phyloP scores from a whole-genome alignment of 2,113 vertebrate genomes.

The Chlorodrepanis virens region DNA sequence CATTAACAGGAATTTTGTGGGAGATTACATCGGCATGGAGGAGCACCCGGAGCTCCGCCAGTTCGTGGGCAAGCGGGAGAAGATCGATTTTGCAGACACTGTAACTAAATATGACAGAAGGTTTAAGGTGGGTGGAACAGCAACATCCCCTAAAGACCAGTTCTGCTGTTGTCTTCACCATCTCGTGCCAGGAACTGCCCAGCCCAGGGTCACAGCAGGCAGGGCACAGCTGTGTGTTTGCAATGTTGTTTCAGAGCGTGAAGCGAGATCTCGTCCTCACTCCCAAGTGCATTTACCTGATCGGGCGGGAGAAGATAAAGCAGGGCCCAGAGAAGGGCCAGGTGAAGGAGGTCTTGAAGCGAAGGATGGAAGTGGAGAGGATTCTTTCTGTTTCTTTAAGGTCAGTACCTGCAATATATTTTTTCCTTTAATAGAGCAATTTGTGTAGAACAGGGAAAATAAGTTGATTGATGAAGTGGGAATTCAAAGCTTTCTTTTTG shows the following conservation, averaged over 20 bases:
- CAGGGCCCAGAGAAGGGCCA: conserved; percentile 93
- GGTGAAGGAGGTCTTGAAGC: conserved; percentile 92
- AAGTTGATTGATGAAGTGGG: not conserved
- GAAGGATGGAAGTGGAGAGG: conserved; percentile 88
- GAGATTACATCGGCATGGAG: conserved; percentile 97
- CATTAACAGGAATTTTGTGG: conserved; percentile 96
- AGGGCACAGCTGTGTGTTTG: not conserved
- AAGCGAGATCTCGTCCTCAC: conserved; percentile 95
- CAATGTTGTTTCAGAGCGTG: conserved; percentile 75
- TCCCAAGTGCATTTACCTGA: conserved; percentile 91
- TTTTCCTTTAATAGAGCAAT: not conserved
- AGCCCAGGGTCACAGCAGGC: not conserved
- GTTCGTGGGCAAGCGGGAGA: conserved; percentile 93
- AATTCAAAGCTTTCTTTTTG: not conserved
- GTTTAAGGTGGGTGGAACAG: conserved; percentile 84
- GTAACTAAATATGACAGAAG: conserved; percentile 93
- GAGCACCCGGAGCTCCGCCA: conserved; percentile 91
- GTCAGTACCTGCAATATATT: conserved; percentile 60
- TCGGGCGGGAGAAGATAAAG: conserved; percentile 93
- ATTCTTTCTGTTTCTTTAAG: conserved; percentile 91
- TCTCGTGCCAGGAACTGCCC: not conserved
- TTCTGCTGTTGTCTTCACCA: not conserved
- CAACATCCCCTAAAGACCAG: not conserved
- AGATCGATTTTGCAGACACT: conserved; percentile 94
- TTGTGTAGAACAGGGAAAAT: not conserved